Conservation (phyloP, 2,113 vertebrate species). For the Tenebrosternarchus preto region DNA sequence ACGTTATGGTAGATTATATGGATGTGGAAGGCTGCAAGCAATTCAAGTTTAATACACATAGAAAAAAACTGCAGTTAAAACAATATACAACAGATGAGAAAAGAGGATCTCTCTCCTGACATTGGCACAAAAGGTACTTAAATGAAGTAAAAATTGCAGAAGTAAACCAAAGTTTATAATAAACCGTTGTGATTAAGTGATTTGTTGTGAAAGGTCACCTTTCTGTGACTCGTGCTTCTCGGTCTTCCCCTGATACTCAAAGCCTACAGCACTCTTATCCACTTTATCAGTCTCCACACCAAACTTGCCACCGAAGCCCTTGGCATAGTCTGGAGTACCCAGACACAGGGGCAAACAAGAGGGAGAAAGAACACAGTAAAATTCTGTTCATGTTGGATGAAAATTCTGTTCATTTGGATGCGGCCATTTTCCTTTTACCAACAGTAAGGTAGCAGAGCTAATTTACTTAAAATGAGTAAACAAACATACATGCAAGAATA, state of each 20-base stretch:
- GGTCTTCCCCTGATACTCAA: constrained; percentile 92
- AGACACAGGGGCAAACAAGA: background rate
- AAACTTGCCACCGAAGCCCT: constrained; percentile 90
- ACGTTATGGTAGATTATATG: too few relatives aligned
- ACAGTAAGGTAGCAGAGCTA: too few relatives aligned
- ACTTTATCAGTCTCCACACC: constrained; percentile 92
- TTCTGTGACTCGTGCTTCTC: constrained; percentile 94
- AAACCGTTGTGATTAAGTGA: too few relatives aligned
- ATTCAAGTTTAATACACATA: too few relatives aligned
- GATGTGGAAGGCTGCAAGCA: too few relatives aligned
- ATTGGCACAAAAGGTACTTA: too few relatives aligned
- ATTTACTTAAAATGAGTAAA: background rate
- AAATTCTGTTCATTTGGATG: background rate
- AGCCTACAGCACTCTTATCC: constrained; percentile 92
- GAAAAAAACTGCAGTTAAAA: background rate
- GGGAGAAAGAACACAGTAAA: background rate
- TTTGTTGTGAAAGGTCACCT: constrained; percentile 69
- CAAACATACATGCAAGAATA: too few relatives aligned
- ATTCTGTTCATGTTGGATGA: background rate
- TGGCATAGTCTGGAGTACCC: constrained; percentile 81
- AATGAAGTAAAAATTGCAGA: too few relatives aligned
- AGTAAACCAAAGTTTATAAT: too few relatives aligned
- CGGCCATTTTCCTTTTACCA: too few relatives aligned
- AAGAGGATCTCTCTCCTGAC: too few relatives aligned
- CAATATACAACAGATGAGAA: background rate